These are phyloP conservation scores for Torymus texanus DNA, from an alignment of 2,888 invertebrate species.

Conservation along the genomic window DNA sequence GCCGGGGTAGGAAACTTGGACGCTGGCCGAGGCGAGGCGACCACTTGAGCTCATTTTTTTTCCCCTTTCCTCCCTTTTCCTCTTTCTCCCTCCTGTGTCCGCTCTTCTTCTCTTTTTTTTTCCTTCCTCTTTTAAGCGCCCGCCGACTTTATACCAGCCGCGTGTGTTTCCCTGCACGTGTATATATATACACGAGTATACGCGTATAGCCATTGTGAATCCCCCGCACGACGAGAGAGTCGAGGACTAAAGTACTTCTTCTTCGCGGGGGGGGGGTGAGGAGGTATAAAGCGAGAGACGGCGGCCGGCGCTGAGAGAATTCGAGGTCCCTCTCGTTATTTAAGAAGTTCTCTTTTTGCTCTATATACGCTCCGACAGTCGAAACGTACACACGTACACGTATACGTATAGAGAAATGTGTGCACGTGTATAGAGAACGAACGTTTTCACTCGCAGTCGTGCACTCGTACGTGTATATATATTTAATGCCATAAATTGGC, in stretches of 20 bases:
- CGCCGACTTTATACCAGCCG: neutral
- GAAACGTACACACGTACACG: neutral
- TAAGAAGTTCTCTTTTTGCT: slow-evolving; percentile 11
- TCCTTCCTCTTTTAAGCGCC: neutral
- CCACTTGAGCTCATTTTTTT: neutral
- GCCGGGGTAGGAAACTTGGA: slow-evolving; percentile 11
- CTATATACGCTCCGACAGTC: neutral
- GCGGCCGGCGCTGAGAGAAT: neutral
- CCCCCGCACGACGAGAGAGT: no score
- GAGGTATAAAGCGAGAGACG: neutral
- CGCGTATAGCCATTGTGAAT: neutral
- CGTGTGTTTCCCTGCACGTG: neutral
- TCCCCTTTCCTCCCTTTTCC: neutral
- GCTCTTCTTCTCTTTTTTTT: neutral
- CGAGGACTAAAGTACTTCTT: slow-evolving; percentile 6
- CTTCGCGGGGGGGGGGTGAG: no score
- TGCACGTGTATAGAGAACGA: no score
- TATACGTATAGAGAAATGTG: no score
- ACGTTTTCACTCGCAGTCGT: no score
- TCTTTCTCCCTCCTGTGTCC: neutral
- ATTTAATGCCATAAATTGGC: slow-evolving; percentile 25
- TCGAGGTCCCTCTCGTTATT: slow-evolving; percentile 8
- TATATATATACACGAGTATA: no score
- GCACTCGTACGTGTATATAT: neutral
- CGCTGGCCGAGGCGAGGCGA: slow-evolving; percentile 1